Conservation (phyloP, 2,888 invertebrate genomes). For the Alentia gelatinosa region DNA sequence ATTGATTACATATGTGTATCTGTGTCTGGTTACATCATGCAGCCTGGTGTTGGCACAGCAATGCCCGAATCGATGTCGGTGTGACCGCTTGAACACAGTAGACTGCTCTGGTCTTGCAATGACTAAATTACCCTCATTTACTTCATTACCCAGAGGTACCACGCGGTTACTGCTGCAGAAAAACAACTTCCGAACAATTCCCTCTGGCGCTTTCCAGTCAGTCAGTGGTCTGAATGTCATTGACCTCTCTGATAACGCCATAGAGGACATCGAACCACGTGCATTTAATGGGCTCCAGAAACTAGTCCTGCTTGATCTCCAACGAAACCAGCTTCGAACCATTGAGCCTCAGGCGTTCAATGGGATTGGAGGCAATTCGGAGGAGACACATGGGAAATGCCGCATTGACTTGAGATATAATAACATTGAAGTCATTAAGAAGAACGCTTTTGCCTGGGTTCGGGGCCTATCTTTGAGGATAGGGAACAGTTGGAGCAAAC, state of each 20-base stretch:
- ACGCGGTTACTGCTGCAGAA: background rate
- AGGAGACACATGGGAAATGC: background rate
- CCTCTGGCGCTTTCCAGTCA: background rate
- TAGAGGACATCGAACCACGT: conserved; percentile 21
- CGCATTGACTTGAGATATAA: background rate
- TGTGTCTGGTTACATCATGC: too few species aligned
- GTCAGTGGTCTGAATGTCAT: background rate
- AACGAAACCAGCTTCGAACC: background rate
- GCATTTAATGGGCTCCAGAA: background rate
- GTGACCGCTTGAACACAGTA: background rate
- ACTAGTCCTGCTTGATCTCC: background rate
- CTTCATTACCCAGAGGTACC: background rate
- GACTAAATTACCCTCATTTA: background rate
- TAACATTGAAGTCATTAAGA: background rate
- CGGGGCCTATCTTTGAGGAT: background rate
- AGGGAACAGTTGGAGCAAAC: background rate
- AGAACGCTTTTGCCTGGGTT: conserved; percentile 11
- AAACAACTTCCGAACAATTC: background rate
- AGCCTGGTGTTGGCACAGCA: too few species aligned
- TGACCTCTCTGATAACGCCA: background rate
- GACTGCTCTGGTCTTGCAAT: background rate
- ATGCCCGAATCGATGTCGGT: background rate
- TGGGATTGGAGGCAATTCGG: background rate
- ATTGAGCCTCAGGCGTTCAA: background rate
- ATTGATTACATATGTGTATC: too few species aligned